Evolutionary conservation across 2,888 invertebrate genomes (phyloP).

Genomic region (Hyppa rectilinea): DNA sequence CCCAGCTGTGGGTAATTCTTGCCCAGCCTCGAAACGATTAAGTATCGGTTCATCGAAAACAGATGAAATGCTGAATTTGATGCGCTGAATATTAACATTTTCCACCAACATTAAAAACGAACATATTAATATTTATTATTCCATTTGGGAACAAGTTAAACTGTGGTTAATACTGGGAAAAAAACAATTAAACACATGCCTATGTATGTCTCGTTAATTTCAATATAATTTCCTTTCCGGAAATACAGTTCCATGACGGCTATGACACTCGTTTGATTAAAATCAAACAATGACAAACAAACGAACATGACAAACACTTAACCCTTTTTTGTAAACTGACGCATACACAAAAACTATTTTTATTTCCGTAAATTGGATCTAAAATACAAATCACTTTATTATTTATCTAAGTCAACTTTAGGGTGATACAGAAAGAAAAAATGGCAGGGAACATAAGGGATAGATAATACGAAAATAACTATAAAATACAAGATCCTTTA

Average conservation of each 20-base stretch:
- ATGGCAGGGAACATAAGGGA: too few species aligned
- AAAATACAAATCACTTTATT: too few species aligned
- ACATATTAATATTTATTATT: not conserved
- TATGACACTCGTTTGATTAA: not conserved
- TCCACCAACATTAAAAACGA: not conserved
- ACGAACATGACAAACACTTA: too few species aligned
- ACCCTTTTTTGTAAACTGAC: too few species aligned
- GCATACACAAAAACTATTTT: too few species aligned
- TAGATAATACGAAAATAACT: too few species aligned
- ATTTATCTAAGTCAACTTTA: too few species aligned
- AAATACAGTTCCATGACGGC: not conserved
- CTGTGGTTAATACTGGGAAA: not conserved
- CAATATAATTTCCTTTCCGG: not conserved
- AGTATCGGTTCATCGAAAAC: constrained; percentile 6
- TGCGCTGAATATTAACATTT: not conserved
- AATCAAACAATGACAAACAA: too few species aligned
- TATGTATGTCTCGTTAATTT: not conserved
- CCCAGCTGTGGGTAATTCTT: not conserved
- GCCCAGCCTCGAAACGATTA: not conserved
- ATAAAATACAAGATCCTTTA: too few species aligned
- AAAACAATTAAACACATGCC: not conserved
- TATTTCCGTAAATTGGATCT: not conserved
- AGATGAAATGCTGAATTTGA: not conserved
- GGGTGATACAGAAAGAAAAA: too few species aligned
- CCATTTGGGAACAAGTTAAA: not conserved